phyloP scores from a whole-genome alignment of 2,888 invertebrate species.

The Yponomeuta sedellus region DNA sequence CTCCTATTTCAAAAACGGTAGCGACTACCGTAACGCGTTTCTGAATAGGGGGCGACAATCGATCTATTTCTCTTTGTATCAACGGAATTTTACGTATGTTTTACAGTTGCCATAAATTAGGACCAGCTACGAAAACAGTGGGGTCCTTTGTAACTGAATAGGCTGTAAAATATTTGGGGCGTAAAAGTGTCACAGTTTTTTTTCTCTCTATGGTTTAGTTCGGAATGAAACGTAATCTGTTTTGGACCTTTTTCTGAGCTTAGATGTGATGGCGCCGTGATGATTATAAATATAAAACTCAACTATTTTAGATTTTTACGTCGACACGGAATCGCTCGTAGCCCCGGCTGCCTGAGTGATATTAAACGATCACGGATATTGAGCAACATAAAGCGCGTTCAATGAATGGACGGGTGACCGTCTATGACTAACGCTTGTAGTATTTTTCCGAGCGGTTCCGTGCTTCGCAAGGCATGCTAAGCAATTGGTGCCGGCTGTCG shows the following conservation, averaged over 20 bases:
- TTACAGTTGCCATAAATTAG: constrained; percentile 57
- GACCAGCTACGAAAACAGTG: constrained; percentile 61
- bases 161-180: constrained; percentile 61
- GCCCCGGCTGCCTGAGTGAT: too few relatives aligned
- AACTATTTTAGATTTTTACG: neutral
- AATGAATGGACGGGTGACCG: too few relatives aligned
- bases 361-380: too few relatives aligned
- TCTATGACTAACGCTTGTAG: too few relatives aligned
- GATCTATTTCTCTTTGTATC: constrained; percentile 14
- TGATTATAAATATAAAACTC: neutral
- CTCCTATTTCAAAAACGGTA: neutral
- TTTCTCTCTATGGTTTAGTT: constrained; percentile 20
- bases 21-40: neutral
- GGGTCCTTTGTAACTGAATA: constrained; percentile 71
- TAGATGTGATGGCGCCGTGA: constrained; percentile 6
- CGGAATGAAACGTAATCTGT: constrained; percentile 9
- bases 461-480: too few relatives aligned
- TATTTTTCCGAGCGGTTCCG: too few relatives aligned
- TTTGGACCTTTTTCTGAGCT: neutral
- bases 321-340: too few relatives aligned
- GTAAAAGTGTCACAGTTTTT: constrained; percentile 51
- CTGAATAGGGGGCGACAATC: neutral
- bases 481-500: too few relatives aligned
- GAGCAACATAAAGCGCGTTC: too few relatives aligned
- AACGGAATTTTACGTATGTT: constrained; percentile 24